Percentiles rank a stretch among this genome's conserved stretches.
Evolutionary conservation across 2,113 vertebrate species (phyloP).

Genomic region (Larimichthys polyactis): DNA sequence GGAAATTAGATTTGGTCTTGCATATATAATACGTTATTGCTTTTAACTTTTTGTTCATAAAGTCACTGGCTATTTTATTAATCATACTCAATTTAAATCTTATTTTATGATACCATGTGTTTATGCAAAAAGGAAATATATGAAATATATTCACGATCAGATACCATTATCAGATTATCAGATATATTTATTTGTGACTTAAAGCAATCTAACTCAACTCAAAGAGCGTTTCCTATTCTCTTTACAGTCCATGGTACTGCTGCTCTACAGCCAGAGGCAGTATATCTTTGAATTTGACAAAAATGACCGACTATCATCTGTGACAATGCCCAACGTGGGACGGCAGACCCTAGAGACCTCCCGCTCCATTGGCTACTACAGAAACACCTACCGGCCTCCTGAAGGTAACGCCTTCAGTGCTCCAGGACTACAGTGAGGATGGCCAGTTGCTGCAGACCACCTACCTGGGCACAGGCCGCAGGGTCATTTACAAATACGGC

Average conservation of each 20-base stretch:
- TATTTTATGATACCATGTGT: neutral
- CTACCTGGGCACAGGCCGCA: conserved; percentile 93
- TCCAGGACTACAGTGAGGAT: conserved; percentile 96
- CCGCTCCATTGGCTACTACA: conserved; percentile 96
- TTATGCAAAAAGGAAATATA: neutral
- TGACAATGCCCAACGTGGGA: conserved; percentile 98
- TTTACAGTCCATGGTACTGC: conserved; percentile 95
- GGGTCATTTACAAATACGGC: conserved; percentile 95
- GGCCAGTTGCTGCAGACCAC: conserved; percentile 92
- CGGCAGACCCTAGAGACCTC: conserved; percentile 94
- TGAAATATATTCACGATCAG: neutral
- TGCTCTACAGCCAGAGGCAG: conserved; percentile 97
- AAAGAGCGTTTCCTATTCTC: conserved; percentile 44
- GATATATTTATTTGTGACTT: no score
- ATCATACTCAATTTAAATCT: neutral
- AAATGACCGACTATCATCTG: conserved; percentile 93
- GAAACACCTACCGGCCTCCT: conserved; percentile 94
- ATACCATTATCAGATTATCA: no score
- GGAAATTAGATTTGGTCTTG: conserved; percentile 39
- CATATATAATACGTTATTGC: conserved; percentile 30
- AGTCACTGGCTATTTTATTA: neutral
- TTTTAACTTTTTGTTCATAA: conserved; percentile 26
- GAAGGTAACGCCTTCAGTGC: conserved; percentile 95
- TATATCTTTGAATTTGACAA: conserved; percentile 99
- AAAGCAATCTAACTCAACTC: neutral